phyloP scores from a whole-genome alignment of 2,113 vertebrate species.

The Acrocephalus kingi region DNA sequence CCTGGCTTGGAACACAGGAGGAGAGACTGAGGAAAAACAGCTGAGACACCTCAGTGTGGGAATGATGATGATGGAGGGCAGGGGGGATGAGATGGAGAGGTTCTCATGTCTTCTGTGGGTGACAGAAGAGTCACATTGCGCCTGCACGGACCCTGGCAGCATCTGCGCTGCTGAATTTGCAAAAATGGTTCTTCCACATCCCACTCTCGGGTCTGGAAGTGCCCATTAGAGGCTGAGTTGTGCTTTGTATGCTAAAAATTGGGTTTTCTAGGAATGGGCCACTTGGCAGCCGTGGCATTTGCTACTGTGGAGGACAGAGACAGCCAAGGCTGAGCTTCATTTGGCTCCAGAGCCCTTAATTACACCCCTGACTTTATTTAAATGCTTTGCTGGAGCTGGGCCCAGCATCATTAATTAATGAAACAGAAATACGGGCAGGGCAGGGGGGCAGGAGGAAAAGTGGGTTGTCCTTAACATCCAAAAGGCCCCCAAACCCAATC shows the following conservation, averaged over 20 bases:
- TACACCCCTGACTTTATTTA: background rate
- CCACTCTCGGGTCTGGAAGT: background rate
- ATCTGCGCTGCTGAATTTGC: background rate
- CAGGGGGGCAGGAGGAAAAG: background rate
- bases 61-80: too few species aligned
- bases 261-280: background rate
- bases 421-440: rapidly evolving
- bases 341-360: background rate
- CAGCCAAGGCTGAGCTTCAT: background rate
- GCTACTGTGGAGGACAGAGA: background rate
- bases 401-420: background rate
- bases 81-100: background rate
- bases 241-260: background rate
- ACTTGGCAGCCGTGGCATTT: background rate
- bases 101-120: rapidly evolving
- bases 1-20: background rate
- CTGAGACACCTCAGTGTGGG: background rate
- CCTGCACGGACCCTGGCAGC: background rate
- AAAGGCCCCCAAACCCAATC: background rate
- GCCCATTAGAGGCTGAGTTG: background rate
- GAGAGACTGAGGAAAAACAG: background rate
- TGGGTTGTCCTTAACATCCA: background rate
- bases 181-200: background rate
- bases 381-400: background rate
- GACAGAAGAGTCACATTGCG: background rate